Conservation (phyloP, 2,797 vertebrate species). For the Channallabes apus region DNA sequence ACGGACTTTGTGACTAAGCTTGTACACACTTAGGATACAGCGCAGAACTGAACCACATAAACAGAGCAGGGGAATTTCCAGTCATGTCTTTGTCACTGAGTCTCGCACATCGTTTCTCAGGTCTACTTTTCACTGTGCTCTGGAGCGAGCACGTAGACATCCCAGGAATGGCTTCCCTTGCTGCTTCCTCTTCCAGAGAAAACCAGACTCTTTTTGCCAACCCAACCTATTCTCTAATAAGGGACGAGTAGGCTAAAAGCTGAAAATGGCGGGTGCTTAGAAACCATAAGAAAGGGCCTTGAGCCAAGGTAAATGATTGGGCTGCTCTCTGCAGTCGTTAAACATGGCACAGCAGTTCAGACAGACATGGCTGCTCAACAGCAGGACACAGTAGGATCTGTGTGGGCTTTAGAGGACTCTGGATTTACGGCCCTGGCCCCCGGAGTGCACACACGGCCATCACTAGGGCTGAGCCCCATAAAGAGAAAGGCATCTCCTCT, state of each 20-base stretch:
- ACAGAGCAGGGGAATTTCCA: conserved; percentile 64
- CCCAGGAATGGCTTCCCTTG: conserved; percentile 40
- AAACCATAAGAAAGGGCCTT: conserved; percentile 23
- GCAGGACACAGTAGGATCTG: conserved; percentile 35
- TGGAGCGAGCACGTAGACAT: conserved; percentile 47
- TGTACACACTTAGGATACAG: conserved; percentile 58
- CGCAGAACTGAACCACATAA: conserved; percentile 56
- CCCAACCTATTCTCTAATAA: conserved; percentile 35
- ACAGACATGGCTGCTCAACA: conserved; percentile 37
- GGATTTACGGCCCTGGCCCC: conserved; percentile 73
- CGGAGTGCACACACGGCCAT: conserved; percentile 54
- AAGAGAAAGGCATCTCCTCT: conserved; percentile 65
- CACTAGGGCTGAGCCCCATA: conserved; percentile 65
- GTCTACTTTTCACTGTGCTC: conserved; percentile 40
- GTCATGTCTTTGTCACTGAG: conserved; percentile 45
- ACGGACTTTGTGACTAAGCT: conserved; percentile 34
- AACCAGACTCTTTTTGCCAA: conserved; percentile 50
- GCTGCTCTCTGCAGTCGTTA: conserved; percentile 49
- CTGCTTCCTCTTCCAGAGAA: conserved; percentile 45
- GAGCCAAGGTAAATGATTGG: conserved; percentile 35
- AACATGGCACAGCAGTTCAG: conserved; percentile 46
- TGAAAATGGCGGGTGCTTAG: conserved; percentile 9
- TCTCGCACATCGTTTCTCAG: conserved; percentile 53
- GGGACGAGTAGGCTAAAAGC: not conserved
- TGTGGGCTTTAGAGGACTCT: conserved; percentile 53